Evolutionary conservation across 1,140 invertebrate species (phyloP).

Genomic region (Drosophila lacteicornis): DNA sequence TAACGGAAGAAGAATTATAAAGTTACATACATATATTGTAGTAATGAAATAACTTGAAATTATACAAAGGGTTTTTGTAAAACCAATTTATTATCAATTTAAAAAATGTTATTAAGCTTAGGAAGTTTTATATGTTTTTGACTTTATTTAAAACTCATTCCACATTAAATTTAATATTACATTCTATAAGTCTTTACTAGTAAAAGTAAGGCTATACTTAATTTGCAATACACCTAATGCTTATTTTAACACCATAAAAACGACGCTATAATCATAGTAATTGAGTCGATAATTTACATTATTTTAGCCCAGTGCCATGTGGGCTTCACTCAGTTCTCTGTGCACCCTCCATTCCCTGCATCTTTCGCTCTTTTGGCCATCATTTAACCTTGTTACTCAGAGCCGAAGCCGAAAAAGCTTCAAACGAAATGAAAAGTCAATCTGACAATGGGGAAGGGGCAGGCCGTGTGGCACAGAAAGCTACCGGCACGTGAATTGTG

Average conservation of each 20-base stretch:
- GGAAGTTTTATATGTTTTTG: too few relatives aligned
- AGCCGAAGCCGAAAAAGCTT: conserved; percentile 29
- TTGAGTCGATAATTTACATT: background rate
- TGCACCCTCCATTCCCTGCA: background rate
- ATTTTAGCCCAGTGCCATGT: conserved; percentile 11
- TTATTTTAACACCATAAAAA: background rate
- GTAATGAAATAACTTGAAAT: background rate
- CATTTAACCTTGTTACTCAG: conserved; percentile 50
- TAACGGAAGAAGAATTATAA: background rate
- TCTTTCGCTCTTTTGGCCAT: conserved; percentile 40
- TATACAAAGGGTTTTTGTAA: too few relatives aligned
- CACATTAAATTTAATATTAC: too few relatives aligned
- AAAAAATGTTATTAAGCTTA: too few relatives aligned
- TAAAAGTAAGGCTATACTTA: background rate
- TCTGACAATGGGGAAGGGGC: conserved; percentile 43
- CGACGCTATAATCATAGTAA: too few relatives aligned
- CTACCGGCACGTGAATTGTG: conserved; percentile 49
- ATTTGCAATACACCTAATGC: background rate
- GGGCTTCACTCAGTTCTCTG: conserved; percentile 1
- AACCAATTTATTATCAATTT: too few relatives aligned
- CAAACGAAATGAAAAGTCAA: conserved; percentile 59
- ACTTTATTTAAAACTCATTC: too few relatives aligned
- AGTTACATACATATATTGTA: background rate
- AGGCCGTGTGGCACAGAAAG: conserved; percentile 45
- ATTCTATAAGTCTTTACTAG: too few relatives aligned